These are phyloP conservation scores for Thamnophis elegans DNA, from an alignment of 2,797 vertebrate genomes.

Conservation along the genomic window DNA sequence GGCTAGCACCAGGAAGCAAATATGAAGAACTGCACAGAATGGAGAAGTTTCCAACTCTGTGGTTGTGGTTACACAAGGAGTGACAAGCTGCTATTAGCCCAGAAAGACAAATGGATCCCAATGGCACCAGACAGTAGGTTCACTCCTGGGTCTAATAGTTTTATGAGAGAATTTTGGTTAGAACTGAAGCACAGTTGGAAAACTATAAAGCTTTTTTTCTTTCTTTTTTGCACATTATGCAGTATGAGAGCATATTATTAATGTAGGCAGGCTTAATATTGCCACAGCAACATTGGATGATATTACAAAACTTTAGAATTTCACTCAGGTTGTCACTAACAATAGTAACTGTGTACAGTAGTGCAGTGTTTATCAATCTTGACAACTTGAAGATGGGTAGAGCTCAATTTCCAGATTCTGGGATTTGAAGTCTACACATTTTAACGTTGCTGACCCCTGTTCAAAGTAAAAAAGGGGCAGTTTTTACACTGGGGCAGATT, in stretches of 20 bases:
- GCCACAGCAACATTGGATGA: background rate
- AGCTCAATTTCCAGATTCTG: background rate
- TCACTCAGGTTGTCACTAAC: background rate
- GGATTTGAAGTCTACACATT: background rate
- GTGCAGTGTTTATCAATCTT: background rate
- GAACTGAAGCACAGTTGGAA: background rate
- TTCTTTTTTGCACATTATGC: background rate
- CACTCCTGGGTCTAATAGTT: background rate
- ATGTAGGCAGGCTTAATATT: background rate
- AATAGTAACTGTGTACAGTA: background rate
- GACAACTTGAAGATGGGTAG: background rate
- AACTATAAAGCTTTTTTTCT: background rate
- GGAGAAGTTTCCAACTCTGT: background rate
- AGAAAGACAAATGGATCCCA: background rate
- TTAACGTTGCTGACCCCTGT: background rate
- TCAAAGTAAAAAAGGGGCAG: background rate
- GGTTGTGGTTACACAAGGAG: background rate
- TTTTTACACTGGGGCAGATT: background rate
- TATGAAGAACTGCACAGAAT: background rate
- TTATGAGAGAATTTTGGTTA: background rate
- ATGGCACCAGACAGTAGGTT: background rate
- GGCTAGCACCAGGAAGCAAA: too few species aligned
- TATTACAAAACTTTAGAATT: background rate
- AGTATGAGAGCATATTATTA: background rate
- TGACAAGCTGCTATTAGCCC: background rate